A percentile compares a stretch with the other conserved stretches of the same genome.
phyloP scores from a whole-genome alignment of 2,888 invertebrate species.

The Amiota communis region DNA sequence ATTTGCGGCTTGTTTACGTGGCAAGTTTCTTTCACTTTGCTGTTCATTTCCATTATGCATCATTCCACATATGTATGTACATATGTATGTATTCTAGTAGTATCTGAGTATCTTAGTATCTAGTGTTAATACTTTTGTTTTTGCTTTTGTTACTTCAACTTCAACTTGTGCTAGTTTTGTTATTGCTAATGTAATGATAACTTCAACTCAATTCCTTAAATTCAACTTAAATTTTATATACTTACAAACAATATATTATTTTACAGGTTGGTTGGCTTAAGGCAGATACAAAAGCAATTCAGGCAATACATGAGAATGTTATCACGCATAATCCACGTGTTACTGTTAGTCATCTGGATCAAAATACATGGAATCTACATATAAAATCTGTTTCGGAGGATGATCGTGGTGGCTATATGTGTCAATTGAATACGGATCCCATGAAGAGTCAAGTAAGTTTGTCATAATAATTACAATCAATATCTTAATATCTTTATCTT shows the following conservation, averaged over 20 bases:
- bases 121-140: no score
- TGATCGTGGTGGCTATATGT: conserved; percentile 93
- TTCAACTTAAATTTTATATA: no score
- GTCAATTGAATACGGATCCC: conserved; percentile 94
- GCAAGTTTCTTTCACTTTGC: no score
- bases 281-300: conserved; percentile 93
- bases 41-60: neutral
- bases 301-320: conserved; percentile 93
- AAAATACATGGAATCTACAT: conserved; percentile 91
- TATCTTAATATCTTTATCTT: no score
- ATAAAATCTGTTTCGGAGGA: conserved; percentile 90
- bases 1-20: conserved; percentile 42
- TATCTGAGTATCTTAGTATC: no score
- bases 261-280: conserved; percentile 90
- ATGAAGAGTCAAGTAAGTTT: conserved; percentile 90
- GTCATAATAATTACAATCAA: neutral
- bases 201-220: no score
- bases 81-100: conserved; percentile 38
- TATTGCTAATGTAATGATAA: neutral
- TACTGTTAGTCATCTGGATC: conserved; percentile 88
- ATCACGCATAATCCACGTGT: conserved; percentile 93
- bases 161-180: conserved; percentile 38
- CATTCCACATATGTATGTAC: conserved; percentile 29
- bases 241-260: no score
- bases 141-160: no score